phyloP scores from a whole-genome alignment of 2,888 invertebrate species.

The Athalia circularis region DNA sequence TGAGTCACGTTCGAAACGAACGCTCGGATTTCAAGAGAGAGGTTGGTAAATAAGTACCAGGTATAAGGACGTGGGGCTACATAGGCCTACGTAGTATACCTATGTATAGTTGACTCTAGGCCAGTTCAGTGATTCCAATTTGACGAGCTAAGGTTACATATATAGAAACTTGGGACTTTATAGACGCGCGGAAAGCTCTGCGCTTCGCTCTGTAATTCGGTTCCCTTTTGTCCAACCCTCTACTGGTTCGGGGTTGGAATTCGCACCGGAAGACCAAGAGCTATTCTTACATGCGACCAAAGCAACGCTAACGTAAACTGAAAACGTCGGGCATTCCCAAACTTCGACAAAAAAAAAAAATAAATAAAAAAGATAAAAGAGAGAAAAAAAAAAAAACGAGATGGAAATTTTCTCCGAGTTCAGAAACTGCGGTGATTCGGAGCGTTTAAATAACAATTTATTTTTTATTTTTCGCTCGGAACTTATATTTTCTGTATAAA shows the following conservation, averaged over 20 bases:
- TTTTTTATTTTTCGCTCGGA: not conserved
- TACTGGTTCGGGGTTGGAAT: conserved; percentile 16
- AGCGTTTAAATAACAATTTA: not conserved
- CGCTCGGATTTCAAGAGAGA: conserved; percentile 26
- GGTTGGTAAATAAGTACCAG: too few species aligned
- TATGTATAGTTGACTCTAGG: not conserved
- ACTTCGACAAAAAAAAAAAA: not conserved
- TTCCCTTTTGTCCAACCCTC: conserved; percentile 20
- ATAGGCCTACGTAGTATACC: not conserved
- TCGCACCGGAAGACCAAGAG: not conserved
- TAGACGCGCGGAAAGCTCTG: conserved; percentile 8
- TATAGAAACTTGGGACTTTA: conserved; percentile 34
- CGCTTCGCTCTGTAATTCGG: conserved; percentile 23
- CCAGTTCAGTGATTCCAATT: conserved; percentile 40
- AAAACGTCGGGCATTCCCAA: not conserved
- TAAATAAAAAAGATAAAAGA: not conserved
- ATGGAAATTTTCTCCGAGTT: too few species aligned
- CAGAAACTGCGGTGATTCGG: not conserved
- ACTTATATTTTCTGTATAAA: not conserved
- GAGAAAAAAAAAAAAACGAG: not conserved
- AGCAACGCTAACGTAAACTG: conserved; percentile 5
- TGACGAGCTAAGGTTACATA: conserved; percentile 30
- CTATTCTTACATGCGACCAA: conserved; percentile 1
- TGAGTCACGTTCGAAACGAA: conserved; percentile 42
- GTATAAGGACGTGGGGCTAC: conserved; percentile 22